Conservation (phyloP, 2,888 invertebrate species). For the Neoascia interrupta region DNA sequence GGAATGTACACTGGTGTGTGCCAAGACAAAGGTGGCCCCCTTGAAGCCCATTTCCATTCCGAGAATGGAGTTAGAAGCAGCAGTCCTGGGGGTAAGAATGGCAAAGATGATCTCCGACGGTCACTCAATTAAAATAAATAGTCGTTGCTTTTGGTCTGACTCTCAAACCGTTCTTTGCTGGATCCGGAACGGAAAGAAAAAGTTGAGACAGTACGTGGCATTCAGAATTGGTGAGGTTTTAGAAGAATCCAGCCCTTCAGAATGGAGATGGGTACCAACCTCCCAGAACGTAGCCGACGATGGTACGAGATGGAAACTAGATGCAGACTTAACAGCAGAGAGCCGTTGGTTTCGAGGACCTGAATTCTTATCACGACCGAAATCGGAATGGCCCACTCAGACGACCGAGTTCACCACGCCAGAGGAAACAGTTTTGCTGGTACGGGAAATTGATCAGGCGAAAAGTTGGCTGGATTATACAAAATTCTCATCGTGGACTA, state of each 20-base stretch:
- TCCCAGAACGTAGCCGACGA: constrained; percentile 15
- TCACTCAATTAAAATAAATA: not conserved
- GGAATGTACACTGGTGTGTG: constrained; percentile 1
- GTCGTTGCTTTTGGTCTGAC: not conserved
- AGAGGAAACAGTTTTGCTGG: too few species aligned
- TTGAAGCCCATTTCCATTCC: not conserved
- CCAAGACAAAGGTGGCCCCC: not conserved
- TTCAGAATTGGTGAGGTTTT: not conserved
- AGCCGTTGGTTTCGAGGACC: constrained; percentile 11
- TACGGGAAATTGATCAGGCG: too few species aligned
- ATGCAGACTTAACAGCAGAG: not conserved
- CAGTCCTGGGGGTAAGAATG: not conserved
- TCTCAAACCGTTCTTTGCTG: constrained; percentile 16
- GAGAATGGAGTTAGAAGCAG: not conserved
- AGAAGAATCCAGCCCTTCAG: not conserved
- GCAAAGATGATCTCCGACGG: not conserved
- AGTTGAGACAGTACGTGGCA: not conserved
- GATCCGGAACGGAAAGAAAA: not conserved
- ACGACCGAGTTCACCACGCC: too few species aligned
- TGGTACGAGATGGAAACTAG: constrained; percentile 12
- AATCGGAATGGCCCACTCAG: constrained; percentile 6
- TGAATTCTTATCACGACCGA: not conserved
- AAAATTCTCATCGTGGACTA: constrained; percentile 10
- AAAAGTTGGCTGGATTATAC: too few species aligned
- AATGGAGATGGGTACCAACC: constrained; percentile 14